Percentiles rank a stretch among this genome's conserved stretches.
These are phyloP conservation scores for Leptodactylus fuscus DNA, from an alignment of 2,113 vertebrate species.

Conservation along the genomic window DNA sequence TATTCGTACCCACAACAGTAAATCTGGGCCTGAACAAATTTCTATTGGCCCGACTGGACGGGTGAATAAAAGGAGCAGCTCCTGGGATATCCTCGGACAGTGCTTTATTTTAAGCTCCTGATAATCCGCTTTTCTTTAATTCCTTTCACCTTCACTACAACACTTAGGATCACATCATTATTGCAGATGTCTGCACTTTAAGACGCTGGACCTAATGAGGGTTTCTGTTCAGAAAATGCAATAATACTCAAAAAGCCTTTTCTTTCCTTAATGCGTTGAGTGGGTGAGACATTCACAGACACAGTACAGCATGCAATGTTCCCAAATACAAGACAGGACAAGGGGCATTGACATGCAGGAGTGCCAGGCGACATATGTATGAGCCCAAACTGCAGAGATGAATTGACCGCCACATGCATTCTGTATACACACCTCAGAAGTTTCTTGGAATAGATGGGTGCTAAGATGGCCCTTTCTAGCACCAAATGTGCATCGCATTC, in stretches of 20 bases:
- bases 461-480: no score
- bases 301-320: not conserved
- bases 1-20: no score
- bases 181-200: not conserved
- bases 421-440: no score
- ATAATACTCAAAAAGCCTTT: not conserved
- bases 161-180: not conserved
- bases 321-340: not conserved
- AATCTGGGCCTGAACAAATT: no score
- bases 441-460: no score
- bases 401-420: not conserved
- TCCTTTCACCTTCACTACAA: conserved; percentile 15
- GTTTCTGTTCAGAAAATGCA: not conserved
- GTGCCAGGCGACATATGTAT: not conserved
- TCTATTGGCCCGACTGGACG: not conserved
- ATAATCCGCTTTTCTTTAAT: conserved; percentile 12
- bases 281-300: not conserved
- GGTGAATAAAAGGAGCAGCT: not conserved
- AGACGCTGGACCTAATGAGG: not conserved
- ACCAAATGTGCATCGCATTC: no score
- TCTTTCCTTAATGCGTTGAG: not conserved
- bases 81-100: not conserved
- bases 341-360: not conserved
- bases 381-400: not conserved
- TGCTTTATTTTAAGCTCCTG: conserved; percentile 2